Evolutionary conservation across 2,797 vertebrate species (phyloP).

Genomic region (Acrossocheilus fasciatus): DNA sequence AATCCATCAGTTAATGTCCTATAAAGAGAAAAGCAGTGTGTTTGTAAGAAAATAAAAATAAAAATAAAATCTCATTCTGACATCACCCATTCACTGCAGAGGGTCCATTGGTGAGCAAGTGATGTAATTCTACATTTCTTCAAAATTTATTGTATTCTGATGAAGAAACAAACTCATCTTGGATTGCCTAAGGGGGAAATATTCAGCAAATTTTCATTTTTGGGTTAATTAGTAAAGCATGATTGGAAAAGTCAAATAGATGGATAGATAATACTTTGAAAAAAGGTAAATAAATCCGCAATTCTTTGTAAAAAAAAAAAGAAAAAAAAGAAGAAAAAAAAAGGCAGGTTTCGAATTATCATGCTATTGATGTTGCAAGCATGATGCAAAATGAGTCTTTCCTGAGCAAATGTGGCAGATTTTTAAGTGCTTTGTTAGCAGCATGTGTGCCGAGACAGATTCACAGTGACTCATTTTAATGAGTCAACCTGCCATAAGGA

Average conservation of each 20-base stretch:
- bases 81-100: background rate
- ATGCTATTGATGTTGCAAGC: background rate
- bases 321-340: background rate
- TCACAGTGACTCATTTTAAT: slow-evolving; percentile 9
- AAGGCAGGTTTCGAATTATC: background rate
- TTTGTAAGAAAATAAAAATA: background rate
- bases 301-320: background rate
- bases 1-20: too few species aligned
- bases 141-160: background rate
- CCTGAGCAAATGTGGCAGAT: background rate
- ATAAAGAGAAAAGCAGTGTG: background rate
- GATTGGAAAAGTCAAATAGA: background rate
- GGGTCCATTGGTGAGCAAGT: background rate
- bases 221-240: background rate
- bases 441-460: background rate
- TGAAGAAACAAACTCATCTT: background rate
- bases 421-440: background rate
- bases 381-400: background rate
- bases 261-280: background rate
- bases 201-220: background rate
- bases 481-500: slow-evolving; percentile 2
- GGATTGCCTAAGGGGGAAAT: background rate
- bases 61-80: too few species aligned
- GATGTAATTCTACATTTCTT: background rate
- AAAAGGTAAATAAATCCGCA: background rate